Evolutionary conservation across 2,113 vertebrate species (phyloP).

Genomic region (Pelecanus crispus): DNA sequence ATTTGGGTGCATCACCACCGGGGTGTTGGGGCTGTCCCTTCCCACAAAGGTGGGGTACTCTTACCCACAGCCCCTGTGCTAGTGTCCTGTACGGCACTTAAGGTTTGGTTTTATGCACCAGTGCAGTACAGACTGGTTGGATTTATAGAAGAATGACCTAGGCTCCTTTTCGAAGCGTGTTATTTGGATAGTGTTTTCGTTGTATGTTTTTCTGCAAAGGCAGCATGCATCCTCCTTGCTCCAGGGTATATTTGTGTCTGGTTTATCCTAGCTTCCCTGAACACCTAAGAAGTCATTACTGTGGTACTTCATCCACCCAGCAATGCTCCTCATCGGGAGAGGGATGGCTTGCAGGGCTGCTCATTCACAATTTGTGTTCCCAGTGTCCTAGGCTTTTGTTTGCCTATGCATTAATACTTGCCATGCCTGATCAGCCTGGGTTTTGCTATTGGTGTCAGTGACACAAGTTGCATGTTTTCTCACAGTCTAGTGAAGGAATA

Average conservation of each 20-base stretch:
- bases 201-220: neutral
- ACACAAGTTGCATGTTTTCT: neutral
- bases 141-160: neutral
- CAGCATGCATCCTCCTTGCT: rapidly evolving
- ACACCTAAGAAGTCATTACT: neutral
- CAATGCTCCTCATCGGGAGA: neutral
- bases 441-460: neutral
- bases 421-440: neutral
- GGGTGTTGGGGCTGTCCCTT: neutral
- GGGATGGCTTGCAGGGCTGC: neutral
- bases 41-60: neutral
- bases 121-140: neutral
- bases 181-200: neutral
- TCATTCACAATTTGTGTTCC: neutral
- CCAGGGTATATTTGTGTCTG: neutral
- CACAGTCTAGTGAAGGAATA: neutral
- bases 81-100: neutral
- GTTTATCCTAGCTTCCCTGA: neutral
- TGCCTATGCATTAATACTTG: neutral
- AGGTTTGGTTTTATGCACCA: neutral
- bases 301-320: neutral
- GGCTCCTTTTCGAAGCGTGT: neutral
- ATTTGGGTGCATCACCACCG: rapidly evolving
- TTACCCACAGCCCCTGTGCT: neutral
- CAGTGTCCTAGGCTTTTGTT: neutral